Evolutionary conservation across 2,797 vertebrate genomes (phyloP).

Genomic region (Ceryle rudis): DNA sequence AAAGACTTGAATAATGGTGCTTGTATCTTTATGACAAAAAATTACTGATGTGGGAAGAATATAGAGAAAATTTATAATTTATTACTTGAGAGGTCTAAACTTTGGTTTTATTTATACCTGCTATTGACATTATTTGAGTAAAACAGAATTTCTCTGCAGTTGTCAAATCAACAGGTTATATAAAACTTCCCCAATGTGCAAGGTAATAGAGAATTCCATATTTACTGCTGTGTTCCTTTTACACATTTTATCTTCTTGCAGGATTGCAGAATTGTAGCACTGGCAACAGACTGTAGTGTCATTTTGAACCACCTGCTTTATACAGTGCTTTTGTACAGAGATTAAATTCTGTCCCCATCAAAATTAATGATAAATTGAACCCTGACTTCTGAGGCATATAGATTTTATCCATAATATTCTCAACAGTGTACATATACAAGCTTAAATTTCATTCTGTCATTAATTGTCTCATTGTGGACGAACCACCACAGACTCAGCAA

Average conservation of each 20-base stretch:
- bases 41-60: background rate
- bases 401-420: background rate
- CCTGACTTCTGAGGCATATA: background rate
- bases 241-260: background rate
- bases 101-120: background rate
- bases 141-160: background rate
- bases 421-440: background rate
- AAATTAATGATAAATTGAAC: background rate
- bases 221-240: background rate
- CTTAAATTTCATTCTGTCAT: slow-evolving; percentile 10
- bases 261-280: background rate
- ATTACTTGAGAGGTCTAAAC: background rate
- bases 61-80: background rate
- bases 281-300: background rate
- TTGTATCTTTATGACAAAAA: slow-evolving; percentile 24
- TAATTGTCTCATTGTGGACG: background rate
- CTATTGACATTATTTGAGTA: background rate
- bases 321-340: background rate
- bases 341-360: background rate
- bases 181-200: background rate
- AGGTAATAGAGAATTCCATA: background rate
- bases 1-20: background rate
- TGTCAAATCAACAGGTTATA: background rate
- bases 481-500: background rate
- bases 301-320: background rate